Conservation (phyloP, 2,797 vertebrate species). For the Acipenser oxyrinchus region DNA sequence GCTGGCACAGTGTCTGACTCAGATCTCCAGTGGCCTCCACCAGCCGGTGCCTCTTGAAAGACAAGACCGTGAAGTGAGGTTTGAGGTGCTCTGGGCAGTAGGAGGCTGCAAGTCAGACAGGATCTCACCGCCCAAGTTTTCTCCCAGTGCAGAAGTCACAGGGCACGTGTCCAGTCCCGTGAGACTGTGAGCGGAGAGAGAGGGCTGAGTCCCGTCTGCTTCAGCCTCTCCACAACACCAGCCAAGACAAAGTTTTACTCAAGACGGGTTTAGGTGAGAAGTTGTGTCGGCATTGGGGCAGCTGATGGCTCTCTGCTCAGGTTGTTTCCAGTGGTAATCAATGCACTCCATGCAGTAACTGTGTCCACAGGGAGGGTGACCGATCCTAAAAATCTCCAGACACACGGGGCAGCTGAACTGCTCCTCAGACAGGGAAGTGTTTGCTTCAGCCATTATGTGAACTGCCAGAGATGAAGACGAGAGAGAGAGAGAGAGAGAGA, state of each 20-base stretch:
- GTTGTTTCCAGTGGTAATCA: constrained; percentile 58
- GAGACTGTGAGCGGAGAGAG: neutral
- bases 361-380: constrained; percentile 67
- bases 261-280: constrained; percentile 58
- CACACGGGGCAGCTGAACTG: constrained; percentile 61
- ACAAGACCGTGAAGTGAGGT: no score
- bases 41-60: no score
- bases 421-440: constrained; percentile 38
- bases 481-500: neutral
- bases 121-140: no score
- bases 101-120: no score
- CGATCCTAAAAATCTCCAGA: constrained; percentile 56
- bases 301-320: constrained; percentile 33
- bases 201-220: constrained; percentile 25
- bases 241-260: constrained; percentile 55
- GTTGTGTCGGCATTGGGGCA: constrained; percentile 62
- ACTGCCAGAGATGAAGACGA: constrained; percentile 42
- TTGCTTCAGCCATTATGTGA: neutral
- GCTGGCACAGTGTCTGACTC: no score
- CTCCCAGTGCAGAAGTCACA: no score
- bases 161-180: no score
- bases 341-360: constrained; percentile 66
- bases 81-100: no score
- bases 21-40: no score
- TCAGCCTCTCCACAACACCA: constrained; percentile 61